Evolutionary conservation across 2,888 invertebrate species (phyloP).

Genomic region (Drosophila limbata): DNA sequence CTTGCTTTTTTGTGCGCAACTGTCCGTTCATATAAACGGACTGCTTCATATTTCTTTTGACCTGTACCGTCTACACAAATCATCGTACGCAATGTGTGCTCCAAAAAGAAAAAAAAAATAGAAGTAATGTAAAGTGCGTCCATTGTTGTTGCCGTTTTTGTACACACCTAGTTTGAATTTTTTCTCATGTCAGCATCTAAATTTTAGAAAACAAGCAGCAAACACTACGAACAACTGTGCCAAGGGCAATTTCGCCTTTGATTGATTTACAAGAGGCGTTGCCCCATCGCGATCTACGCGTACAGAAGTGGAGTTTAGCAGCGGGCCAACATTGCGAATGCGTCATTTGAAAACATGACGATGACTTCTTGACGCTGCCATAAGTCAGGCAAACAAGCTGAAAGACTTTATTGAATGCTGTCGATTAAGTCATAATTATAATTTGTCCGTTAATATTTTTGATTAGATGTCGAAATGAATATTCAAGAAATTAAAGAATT

Average conservation of each 20-base stretch:
- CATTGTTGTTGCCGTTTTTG: slow-evolving; percentile 33
- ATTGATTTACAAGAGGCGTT: slow-evolving; percentile 73
- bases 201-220: slow-evolving; percentile 36
- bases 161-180: slow-evolving; percentile 35
- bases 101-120: slow-evolving; percentile 11
- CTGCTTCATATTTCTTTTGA: slow-evolving; percentile 64
- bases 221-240: slow-evolving; percentile 50
- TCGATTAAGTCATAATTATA: slow-evolving; percentile 78
- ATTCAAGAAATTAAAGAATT: slow-evolving; percentile 57
- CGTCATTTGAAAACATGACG: slow-evolving; percentile 59
- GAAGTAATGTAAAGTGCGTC: slow-evolving; percentile 62
- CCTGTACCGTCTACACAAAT: slow-evolving; percentile 69
- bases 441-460: slow-evolving; percentile 61
- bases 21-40: slow-evolving; percentile 46
- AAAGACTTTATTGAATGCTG: slow-evolving; percentile 30
- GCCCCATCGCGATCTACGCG: slow-evolving; percentile 13
- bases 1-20: slow-evolving; percentile 24
- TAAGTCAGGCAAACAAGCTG: slow-evolving; percentile 36
- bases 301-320: slow-evolving; percentile 18
- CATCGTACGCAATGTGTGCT: slow-evolving; percentile 67
- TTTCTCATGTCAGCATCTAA: slow-evolving; percentile 27
- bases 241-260: slow-evolving; percentile 80
- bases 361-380: slow-evolving; percentile 26
- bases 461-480: slow-evolving; percentile 61
- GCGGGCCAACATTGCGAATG: slow-evolving; percentile 64